Evolutionary conservation across 2,797 vertebrate species (phyloP).

Genomic region (Onychomys leucogaster): DNA sequence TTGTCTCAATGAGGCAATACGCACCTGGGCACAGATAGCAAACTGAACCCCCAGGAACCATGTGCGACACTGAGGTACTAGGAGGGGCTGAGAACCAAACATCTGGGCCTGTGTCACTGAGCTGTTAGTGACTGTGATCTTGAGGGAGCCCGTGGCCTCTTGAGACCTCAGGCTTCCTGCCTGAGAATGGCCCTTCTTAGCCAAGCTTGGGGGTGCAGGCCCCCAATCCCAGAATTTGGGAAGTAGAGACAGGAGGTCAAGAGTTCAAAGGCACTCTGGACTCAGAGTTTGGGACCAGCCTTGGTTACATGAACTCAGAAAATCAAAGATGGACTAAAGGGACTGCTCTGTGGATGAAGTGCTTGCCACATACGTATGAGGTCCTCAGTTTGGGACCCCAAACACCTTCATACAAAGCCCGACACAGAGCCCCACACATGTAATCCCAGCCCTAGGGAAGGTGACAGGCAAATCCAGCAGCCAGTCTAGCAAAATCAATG

Average conservation of each 20-base stretch:
- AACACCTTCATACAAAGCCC: not conserved
- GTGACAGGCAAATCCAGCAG: not conserved
- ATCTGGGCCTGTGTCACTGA: too few species aligned
- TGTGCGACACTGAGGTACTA: rapidly evolving
- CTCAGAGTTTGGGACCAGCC: not conserved
- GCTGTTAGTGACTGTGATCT: not conserved
- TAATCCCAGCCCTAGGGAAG: not conserved
- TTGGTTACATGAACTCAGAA: not conserved
- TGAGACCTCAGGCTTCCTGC: not conserved
- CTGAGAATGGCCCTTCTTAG: not conserved
- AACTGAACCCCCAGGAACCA: not conserved
- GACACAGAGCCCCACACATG: not conserved
- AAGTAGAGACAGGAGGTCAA: not conserved
- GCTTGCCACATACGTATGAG: not conserved
- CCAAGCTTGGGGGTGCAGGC: not conserved
- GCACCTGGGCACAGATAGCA: not conserved
- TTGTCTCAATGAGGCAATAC: not conserved
- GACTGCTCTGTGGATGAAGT: not conserved
- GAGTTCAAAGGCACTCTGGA: not conserved
- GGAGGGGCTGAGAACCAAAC: not conserved
- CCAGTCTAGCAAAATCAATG: not conserved
- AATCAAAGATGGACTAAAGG: not conserved
- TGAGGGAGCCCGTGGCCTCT: not conserved
- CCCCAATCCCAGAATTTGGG: not conserved
- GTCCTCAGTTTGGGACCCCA: not conserved